Evolutionary conservation across 2,888 invertebrate genomes (phyloP).

Genomic region (Dascillus cervinus): DNA sequence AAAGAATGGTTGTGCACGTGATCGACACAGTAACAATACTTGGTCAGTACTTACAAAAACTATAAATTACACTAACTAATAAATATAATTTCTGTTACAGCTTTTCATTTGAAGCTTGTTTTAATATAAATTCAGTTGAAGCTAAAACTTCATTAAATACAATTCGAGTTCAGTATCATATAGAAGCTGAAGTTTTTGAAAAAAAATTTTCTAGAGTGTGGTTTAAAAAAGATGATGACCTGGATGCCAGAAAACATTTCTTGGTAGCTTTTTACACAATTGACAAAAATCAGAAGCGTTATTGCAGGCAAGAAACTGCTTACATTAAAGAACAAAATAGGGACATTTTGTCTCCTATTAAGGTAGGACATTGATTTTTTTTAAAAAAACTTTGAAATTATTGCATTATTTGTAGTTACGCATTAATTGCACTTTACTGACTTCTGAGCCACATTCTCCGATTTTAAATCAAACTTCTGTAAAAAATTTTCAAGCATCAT

Average conservation of each 20-base stretch:
- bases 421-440: conserved; percentile 74
- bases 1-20: conserved; percentile 60
- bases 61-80: conserved; percentile 4
- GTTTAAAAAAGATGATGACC: conserved; percentile 51
- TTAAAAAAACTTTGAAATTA: conserved; percentile 4
- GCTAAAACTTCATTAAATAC: conserved; percentile 44
- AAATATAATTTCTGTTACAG: conserved; percentile 38
- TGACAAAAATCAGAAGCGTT: conserved; percentile 6
- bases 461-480: conserved; percentile 83
- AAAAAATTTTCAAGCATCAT: conserved; percentile 72
- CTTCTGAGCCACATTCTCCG: conserved; percentile 68
- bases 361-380: conserved; percentile 41
- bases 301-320: conserved; percentile 70
- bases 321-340: conserved; percentile 80
- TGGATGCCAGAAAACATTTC: conserved; percentile 38
- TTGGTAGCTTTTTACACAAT: conserved; percentile 6
- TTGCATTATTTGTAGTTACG: conserved; percentile 51
- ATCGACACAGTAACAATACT: conserved; percentile 59
- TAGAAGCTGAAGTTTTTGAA: conserved; percentile 76
- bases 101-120: conserved; percentile 77
- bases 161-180: conserved; percentile 56
- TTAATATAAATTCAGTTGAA: conserved; percentile 60
- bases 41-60: conserved; percentile 47
- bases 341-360: conserved; percentile 83
- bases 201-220: conserved; percentile 70